These are phyloP conservation scores for Clivina fossor DNA, from an alignment of 2,888 invertebrate genomes.

Conservation along the genomic window DNA sequence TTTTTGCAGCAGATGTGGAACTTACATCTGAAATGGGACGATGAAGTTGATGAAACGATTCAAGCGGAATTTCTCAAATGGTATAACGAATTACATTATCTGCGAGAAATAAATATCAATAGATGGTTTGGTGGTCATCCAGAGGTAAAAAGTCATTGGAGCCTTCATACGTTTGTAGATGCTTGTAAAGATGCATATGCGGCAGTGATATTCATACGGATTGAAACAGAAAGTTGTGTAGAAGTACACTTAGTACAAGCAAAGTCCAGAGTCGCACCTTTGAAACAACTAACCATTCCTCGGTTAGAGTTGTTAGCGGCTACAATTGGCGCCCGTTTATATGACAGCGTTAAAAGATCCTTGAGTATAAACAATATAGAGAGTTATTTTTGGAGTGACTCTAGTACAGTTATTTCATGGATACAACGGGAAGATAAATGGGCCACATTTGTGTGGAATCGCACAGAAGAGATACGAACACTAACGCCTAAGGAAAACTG, in stretches of 20 bases:
- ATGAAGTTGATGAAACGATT: neutral
- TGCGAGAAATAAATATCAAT: neutral
- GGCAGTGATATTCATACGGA: constrained; percentile 36
- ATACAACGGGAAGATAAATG: too few species aligned
- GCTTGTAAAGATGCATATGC: constrained; percentile 36
- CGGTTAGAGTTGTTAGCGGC: constrained; percentile 38
- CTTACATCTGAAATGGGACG: neutral
- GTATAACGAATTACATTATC: neutral
- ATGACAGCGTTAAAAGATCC: too few species aligned
- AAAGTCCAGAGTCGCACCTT: constrained; percentile 38
- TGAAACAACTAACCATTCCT: constrained; percentile 37
- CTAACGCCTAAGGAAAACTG: too few species aligned
- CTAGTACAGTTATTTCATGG: too few species aligned
- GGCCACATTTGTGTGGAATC: too few species aligned
- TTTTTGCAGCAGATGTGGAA: neutral
- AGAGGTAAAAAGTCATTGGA: neutral
- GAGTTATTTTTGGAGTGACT: too few species aligned
- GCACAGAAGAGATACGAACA: too few species aligned
- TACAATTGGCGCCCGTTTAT: constrained; percentile 35
- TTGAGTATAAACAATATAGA: too few species aligned
- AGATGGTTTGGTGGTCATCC: neutral
- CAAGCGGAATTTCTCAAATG: neutral
- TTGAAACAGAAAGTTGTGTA: constrained; percentile 3
- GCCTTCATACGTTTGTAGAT: constrained; percentile 39
- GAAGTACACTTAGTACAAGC: constrained; percentile 33